phyloP scores from a whole-genome alignment of 2,888 invertebrate species.

The Thumatha senex region DNA sequence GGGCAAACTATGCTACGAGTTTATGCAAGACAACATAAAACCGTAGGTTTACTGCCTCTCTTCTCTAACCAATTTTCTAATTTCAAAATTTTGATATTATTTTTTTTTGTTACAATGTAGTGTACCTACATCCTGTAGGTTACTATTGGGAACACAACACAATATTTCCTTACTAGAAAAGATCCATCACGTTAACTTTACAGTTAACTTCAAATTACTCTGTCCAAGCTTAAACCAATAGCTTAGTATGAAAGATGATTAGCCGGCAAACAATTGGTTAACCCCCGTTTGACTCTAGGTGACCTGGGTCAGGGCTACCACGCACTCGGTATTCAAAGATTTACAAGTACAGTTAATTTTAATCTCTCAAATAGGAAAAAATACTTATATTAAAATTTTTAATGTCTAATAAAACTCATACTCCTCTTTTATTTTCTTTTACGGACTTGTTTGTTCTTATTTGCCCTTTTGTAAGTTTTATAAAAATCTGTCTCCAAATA shows the following conservation, averaged over 20 bases:
- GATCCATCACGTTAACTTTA: slow-evolving; percentile 39
- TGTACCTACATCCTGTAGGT: background rate
- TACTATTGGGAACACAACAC: background rate
- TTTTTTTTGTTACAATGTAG: too few relatives aligned
- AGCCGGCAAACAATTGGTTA: slow-evolving; percentile 58
- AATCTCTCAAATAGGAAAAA: background rate
- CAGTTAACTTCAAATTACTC: slow-evolving; percentile 54
- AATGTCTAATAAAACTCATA: too few relatives aligned
- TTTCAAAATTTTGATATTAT: too few relatives aligned
- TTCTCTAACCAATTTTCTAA: too few relatives aligned
- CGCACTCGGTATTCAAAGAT: background rate
- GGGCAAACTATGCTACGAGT: too few relatives aligned
- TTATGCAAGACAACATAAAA: too few relatives aligned
- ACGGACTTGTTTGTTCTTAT: too few relatives aligned
- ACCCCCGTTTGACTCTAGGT: slow-evolving; percentile 55
- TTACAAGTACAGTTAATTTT: background rate
- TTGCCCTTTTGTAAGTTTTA: too few relatives aligned
- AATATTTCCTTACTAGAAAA: slow-evolving; percentile 10
- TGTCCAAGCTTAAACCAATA: slow-evolving; percentile 54
- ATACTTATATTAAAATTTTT: too few relatives aligned
- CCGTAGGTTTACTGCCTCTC: too few relatives aligned
- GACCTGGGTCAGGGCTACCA: slow-evolving; percentile 49
- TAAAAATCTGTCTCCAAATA: too few relatives aligned
- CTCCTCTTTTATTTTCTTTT: too few relatives aligned
- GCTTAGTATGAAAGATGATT: slow-evolving; percentile 58